Base-by-base conservation (phyloP, 2,888 invertebrate genomes). In the Spisula subtruncata region DNA sequence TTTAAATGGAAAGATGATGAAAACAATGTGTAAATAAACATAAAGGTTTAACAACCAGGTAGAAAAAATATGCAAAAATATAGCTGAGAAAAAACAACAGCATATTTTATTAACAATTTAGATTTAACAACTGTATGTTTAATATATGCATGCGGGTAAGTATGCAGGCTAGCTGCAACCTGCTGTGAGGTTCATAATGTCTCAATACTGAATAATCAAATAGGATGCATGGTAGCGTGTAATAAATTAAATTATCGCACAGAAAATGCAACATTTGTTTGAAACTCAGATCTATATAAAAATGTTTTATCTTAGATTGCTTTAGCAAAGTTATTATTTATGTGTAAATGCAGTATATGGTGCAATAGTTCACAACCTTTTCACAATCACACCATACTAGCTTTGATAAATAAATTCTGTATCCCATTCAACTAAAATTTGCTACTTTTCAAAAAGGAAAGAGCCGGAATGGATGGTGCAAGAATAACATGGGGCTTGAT, bases 1-100 rank as follows among this genome's bases (percentile, higher is more conserved):
- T 35, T 35, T 75, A 75, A 75, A 75, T 75, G 75, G 75, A 75
- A 75, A 75, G 75, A 75, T 75, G 75, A 75, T 41, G 41, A 41
- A n/a, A 41, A 41, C 12, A 71, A 35, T 32, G 75, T 75, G 75
- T 75, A 75, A 75, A 75, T 75, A 75, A 35, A 75, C 29, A 75
- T 75, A 35, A 75, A 32, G 41, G 4, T 14, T 32, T 32, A 75
- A 75, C 75, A 75, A 75, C 75, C 75, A 75, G 35, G 35, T 75
- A 75, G 75, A 75, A 75, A n/a, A 51, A 60, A 75, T 32, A 32
- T 8, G 25, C 14, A 32, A 32, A 35, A 75, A 35, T 75, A 75
- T 12, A 75, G 75, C 16, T 18, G 16, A 75, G 25, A 35, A 35
- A 32, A 75, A 16, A 60, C n/a, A 35, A 32, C 35, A 35, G 29